Evolutionary conservation across 2,888 invertebrate species (phyloP), one percentile per base, ranked within the genome.

Genomic region (Nezara viridula): DNA sequence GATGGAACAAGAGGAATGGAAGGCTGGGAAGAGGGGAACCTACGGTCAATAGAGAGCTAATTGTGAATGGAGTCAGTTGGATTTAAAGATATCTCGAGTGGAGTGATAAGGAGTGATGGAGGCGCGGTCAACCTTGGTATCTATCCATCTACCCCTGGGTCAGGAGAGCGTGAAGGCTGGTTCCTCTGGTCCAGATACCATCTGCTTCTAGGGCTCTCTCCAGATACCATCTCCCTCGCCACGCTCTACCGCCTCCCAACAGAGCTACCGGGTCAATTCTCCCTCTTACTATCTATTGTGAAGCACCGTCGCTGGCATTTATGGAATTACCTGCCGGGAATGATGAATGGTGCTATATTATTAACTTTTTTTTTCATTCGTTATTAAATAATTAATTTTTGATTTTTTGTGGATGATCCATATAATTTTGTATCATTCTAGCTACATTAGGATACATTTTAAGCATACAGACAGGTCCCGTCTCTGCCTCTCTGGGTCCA

Each of bases 31-130:
- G n/a, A 81, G 40, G 44, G 81, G 81, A 24, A 47, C n/a, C 12
- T 73, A 73, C 66, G 81, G 44, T 81, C 81, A 81, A 81, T 81
- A 81, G 81, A 81, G 44, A 44, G 81, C 81, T 81, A 81, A 81
- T 81, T 81, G 81, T 81, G 81, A 81, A 81, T 81, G n/a, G 81
- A 81, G 81, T 81, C 81, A 81, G 81, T 81, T 81, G 81, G 81
- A 81, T 81, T 81, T 81, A 81, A 81, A 81, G 81, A 81, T 81
- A 81, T 81, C 81, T 81, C 44, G 44, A 81, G 81, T 81, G 81
- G 81, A 81, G 81, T 47, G 81, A 81, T 81, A 81, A 81, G 81
- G 81, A 81, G 44, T 81, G 81, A 81, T 81, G 81, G 81, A 44
- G 81, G 81, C 81, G 81, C 81, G 81, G 81, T 81, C 81, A 81